Percentiles rank a stretch among this genome's conserved stretches.
These are phyloP conservation scores for Anomalospiza imberbis DNA, from an alignment of 2,797 vertebrate genomes.

Conservation along the genomic window DNA sequence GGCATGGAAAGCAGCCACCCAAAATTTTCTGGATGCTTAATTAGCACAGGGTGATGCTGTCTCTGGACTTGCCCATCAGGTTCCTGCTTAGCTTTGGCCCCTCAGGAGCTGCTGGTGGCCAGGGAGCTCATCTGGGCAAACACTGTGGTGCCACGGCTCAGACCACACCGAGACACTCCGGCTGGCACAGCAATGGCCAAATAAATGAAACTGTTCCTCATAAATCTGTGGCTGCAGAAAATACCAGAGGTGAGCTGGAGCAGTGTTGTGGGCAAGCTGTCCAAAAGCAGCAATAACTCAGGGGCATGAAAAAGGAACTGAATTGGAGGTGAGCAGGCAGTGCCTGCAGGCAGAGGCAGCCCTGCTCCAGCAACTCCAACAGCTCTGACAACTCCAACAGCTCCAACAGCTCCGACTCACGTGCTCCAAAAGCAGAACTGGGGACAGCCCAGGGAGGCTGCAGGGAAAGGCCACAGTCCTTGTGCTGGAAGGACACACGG, in stretches of 20 bases:
- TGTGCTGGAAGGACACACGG: not conserved
- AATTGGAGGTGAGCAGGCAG: accelerated
- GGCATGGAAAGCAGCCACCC: not conserved
- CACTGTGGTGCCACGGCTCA: accelerated
- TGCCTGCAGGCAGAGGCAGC: not conserved
- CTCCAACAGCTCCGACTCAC: not conserved
- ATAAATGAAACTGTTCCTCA: not conserved
- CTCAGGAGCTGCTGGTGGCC: not conserved
- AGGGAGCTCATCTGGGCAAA: not conserved
- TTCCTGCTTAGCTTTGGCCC: not conserved
- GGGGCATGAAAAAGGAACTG: not conserved
- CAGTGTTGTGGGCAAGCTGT: not conserved
- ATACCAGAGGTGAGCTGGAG: not conserved
- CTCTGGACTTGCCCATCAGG: accelerated
- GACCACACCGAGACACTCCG: accelerated
- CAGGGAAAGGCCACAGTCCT: accelerated
- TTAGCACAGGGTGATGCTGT: not conserved
- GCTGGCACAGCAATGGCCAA: accelerated
- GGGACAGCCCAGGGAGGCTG: not conserved
- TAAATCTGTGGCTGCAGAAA: not conserved
- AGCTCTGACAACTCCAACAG: not conserved
- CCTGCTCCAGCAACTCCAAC: not conserved
- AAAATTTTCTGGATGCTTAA: not conserved
- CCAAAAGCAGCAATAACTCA: not conserved
- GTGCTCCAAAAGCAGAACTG: not conserved